These are phyloP conservation scores for Brachirus orientalis DNA, from an alignment of 2,113 vertebrate species.

Conservation along the genomic window DNA sequence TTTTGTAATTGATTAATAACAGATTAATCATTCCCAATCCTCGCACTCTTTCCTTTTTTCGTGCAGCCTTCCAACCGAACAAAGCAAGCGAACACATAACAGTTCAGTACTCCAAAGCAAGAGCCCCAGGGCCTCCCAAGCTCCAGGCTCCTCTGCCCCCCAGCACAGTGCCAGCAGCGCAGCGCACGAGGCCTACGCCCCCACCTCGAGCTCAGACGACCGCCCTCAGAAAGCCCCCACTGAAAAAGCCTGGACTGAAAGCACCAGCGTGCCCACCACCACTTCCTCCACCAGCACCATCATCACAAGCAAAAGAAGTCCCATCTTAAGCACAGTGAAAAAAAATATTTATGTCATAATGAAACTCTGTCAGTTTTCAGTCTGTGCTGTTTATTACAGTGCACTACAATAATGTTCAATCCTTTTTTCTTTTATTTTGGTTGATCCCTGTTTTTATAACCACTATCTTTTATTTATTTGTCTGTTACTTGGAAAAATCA, in stretches of 20 bases:
- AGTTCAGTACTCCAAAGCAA: slow-evolving; percentile 58
- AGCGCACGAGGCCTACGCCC: slow-evolving; percentile 4
- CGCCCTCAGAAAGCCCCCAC: slow-evolving; percentile 47
- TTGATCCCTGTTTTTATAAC: not conserved
- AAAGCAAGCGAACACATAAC: slow-evolving; percentile 54
- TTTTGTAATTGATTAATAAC: no score
- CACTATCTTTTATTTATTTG: slow-evolving; percentile 60
- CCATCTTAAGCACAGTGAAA: slow-evolving; percentile 58
- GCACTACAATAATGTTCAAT: no score
- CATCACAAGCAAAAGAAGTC: slow-evolving; percentile 60
- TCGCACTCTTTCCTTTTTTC: no score
- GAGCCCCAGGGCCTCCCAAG: slow-evolving; percentile 9
- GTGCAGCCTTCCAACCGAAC: slow-evolving; percentile 60
- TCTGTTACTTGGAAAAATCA: not conserved
- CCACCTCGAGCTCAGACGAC: slow-evolving; percentile 5
- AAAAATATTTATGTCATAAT: not conserved
- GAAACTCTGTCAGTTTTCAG: no score
- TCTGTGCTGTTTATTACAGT: no score
- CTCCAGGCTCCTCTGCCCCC: slow-evolving; percentile 19
- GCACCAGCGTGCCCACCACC: slow-evolving; percentile 80
- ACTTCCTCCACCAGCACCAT: slow-evolving; percentile 73
- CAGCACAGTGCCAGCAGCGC: not conserved
- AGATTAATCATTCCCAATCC: no score
- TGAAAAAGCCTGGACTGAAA: slow-evolving; percentile 63
- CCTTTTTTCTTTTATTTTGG: not conserved